Base-by-base conservation (phyloP, 2,888 invertebrate species). In the Saturnia pavonia region DNA sequence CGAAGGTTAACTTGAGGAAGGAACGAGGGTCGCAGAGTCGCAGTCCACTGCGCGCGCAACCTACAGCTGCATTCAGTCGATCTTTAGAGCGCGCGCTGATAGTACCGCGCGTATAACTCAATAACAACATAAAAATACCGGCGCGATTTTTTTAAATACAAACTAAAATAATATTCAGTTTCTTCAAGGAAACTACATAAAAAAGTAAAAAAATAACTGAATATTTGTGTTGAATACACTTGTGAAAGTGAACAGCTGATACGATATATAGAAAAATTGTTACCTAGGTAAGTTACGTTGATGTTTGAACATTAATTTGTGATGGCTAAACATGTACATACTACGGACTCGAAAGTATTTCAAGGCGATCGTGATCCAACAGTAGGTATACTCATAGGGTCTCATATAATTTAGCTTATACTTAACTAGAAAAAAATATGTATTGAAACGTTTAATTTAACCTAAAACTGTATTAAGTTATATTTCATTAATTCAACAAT, bases 341-440 rank as follows among this genome's bases (percentile, higher is more conserved):
- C 88, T 88, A 88, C 87, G 86, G 88, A 86, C 89, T 92, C 81
- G 93, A 94, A 94, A 94, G 94, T 93, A 92, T 94, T 94, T 90
- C 94, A 94, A 94, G 94, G 94, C 88, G 87, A 92, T 90, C 92
- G 77, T 90, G 91, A 85, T 71, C 63, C 45, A 82, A 65, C 19
- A 54, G 72, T 69, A n/a, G 42, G 22, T 16, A 69, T 60, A 60
- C 65, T 65, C 22, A 65, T 40, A 65, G 34, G 19, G 9, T n/a
- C 2, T 65, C 40, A 57, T 66, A 25, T 65, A 45, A 57, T 45
- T 57, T 65, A 19, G 19, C 40, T n/a, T n/a, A 19, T 34, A 34
- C 7, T 27, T 34, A 34, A 34, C 34, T 60, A 27, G 27, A 25
- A 60, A 60, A 57, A 57, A 14, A 60, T 25, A 54, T 22, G 9